Conservation (phyloP, 2,797 vertebrate species). For the Mus minutoides region DNA sequence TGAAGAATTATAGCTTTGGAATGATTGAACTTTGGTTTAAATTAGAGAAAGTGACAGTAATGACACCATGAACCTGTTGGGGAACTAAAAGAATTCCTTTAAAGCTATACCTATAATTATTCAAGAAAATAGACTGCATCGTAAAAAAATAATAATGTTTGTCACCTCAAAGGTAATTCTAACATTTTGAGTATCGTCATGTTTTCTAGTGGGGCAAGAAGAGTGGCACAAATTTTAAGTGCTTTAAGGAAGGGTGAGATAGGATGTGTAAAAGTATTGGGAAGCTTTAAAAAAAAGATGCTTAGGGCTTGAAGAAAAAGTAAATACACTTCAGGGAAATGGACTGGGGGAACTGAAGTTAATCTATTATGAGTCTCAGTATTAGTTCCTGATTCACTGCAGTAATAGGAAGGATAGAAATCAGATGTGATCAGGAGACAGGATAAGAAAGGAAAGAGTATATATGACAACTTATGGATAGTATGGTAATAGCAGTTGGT, state of each 20-base stretch:
- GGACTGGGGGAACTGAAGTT: not conserved
- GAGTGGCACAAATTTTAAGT: not conserved
- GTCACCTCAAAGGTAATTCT: not conserved
- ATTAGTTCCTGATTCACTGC: not conserved
- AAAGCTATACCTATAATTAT: not conserved
- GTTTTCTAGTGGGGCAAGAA: not conserved
- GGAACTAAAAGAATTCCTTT: not conserved
- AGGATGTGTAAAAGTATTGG: not conserved
- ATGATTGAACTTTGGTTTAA: constrained; percentile 10
- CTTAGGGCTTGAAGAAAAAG: not conserved
- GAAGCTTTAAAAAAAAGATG: not conserved
- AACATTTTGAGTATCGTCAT: not conserved
- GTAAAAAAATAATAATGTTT: not conserved
- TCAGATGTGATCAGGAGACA: not conserved
- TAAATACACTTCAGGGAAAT: not conserved
- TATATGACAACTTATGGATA: not conserved
- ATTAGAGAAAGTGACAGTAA: not conserved
- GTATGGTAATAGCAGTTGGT: not conserved
- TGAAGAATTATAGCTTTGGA: constrained; percentile 23
- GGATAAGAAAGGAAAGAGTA: not conserved
- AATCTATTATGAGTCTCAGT: not conserved
- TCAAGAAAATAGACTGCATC: not conserved
- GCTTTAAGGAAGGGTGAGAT: not conserved
- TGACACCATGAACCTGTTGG: not conserved
- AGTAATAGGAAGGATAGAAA: not conserved